Evolutionary conservation across 2,113 vertebrate genomes (phyloP).

Genomic region (Arenaria interpres): DNA sequence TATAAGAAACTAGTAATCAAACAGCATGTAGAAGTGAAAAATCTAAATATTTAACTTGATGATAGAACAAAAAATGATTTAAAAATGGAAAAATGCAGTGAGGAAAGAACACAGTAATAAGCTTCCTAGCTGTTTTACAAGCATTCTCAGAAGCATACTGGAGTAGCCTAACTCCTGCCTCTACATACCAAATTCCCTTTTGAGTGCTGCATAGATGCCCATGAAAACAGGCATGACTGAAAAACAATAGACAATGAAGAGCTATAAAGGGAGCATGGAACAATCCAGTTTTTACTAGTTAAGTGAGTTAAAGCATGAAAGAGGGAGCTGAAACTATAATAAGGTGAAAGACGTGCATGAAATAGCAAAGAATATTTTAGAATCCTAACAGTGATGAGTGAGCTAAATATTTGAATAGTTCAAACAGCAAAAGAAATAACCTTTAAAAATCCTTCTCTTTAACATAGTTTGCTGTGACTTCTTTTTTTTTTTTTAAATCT

Average conservation of each 20-base stretch:
- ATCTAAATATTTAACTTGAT: neutral
- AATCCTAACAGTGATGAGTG: neutral
- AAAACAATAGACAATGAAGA: slow-evolving; percentile 47
- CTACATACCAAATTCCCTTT: neutral
- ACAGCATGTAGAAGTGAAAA: neutral
- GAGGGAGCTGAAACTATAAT: slow-evolving; percentile 8
- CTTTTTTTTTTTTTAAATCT: neutral
- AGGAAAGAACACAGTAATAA: neutral
- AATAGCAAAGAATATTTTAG: slow-evolving; percentile 26
- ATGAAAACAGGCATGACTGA: slow-evolving; percentile 47
- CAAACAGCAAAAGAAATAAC: neutral
- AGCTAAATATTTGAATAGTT: neutral
- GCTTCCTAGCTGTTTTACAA: neutral
- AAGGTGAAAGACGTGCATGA: neutral
- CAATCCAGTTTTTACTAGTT: slow-evolving; percentile 35
- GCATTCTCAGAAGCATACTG: neutral
- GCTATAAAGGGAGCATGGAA: slow-evolving; percentile 19
- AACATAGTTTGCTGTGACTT: neutral
- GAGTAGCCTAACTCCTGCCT: neutral
- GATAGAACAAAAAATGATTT: neutral
- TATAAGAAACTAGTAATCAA: neutral
- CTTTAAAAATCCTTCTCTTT: neutral
- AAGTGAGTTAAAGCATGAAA: slow-evolving; percentile 50
- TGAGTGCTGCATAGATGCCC: neutral
- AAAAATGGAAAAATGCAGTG: neutral